Evolutionary conservation across 2,888 invertebrate genomes (phyloP), one percentile per base, ranked within the genome.

Genomic region (Orchestes rusci): DNA sequence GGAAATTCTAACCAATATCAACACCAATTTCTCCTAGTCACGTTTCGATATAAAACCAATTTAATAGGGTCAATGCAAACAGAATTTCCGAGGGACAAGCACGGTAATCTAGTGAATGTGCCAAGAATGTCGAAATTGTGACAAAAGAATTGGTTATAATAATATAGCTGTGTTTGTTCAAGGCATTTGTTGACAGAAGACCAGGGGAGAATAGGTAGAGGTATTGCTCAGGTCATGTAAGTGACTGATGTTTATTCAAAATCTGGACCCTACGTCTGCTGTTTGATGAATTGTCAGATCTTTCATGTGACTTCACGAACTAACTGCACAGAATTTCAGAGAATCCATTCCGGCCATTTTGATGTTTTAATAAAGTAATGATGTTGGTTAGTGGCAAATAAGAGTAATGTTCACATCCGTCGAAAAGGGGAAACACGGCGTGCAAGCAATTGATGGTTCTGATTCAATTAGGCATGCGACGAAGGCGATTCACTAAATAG

Each of bases 401-500:
- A 34, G 32, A 45, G 16, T 23, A 41, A 45, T 31, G 36, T 27
- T 30, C 32, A 41, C 41, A 41, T 45, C 45, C 45, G 45, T 45
- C 45, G 45, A 37, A 45, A 37, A 37, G 29, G 40, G 41, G 29
- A 35, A 19, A 31, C n/a, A 36, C 32, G 12, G 20, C 20, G 15
- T 4, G 20, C 29, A 20, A 5, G 15, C 39, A 28, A 39, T 45
- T 34, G 39, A 45, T 39, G 19, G 39, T 35, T 30, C 20, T 45
- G 41, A 45, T 45, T 45, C 32, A 45, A 45, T 45, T 41, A 45
- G 45, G 45, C 40, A 41, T 41, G 40, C 40, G 45, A 45, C 40
- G 20, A 36, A 29, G 35, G 34, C 31, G 36, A 29, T 45, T 41
- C 29, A 34, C 34, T 39, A 29, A 45, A 45, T 41, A 30, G 32